These are phyloP conservation scores for Tenthredo livida DNA, from an alignment of 2,888 invertebrate species.

Conservation along the genomic window DNA sequence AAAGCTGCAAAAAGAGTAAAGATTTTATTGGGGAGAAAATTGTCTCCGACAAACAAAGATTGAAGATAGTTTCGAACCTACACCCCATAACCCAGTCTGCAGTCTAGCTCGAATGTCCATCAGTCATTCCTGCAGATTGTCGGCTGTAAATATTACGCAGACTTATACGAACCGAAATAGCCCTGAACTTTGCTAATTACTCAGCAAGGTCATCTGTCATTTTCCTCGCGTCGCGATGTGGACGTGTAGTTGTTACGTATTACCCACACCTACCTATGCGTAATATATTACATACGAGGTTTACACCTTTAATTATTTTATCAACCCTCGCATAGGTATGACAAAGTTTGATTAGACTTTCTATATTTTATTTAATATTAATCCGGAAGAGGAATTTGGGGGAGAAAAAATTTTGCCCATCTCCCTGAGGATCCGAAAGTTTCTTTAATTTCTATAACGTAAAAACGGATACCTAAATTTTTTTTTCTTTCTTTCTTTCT, in stretches of 20 bases:
- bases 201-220: constrained; percentile 43
- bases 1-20: neutral
- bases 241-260: neutral
- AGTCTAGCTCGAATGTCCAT: neutral
- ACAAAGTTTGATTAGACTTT: constrained; percentile 8
- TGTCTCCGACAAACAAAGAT: neutral
- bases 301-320: neutral
- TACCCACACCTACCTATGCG: neutral
- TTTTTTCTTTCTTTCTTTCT: neutral
- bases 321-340: neutral
- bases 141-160: constrained; percentile 28
- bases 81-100: neutral
- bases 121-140: constrained; percentile 19
- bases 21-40: neutral
- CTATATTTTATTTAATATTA: neutral
- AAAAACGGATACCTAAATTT: neutral
- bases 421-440: neutral
- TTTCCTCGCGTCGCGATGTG: neutral
- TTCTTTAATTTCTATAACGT: neutral
- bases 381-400: neutral
- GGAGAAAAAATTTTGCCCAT: neutral
- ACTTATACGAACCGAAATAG: constrained; percentile 15
- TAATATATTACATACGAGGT: constrained; percentile 13
- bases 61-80: neutral
- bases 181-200: constrained; percentile 40